A percentile compares a stretch with the other conserved stretches of the same genome.
phyloP scores from a whole-genome alignment of 2,888 invertebrate species.

The Lasius platythorax region DNA sequence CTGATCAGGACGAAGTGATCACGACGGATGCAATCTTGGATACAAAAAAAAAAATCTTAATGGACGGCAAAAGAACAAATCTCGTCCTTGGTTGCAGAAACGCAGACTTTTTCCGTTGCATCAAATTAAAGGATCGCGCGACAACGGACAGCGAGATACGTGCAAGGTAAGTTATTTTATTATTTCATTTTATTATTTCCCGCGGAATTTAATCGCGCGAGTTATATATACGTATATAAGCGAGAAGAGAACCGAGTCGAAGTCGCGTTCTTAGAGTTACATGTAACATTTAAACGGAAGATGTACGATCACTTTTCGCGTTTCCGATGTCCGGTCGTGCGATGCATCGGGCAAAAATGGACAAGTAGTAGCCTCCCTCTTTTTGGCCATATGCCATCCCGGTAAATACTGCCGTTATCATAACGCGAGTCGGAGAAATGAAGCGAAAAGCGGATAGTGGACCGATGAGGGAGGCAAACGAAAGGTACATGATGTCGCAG shows the following conservation, averaged over 20 bases:
- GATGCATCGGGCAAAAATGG: not conserved
- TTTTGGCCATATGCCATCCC: constrained; percentile 74
- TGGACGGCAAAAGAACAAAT: not conserved
- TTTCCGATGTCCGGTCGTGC: constrained; percentile 24
- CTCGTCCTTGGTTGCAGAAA: not conserved
- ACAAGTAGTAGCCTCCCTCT: constrained; percentile 39
- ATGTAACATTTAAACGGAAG: constrained; percentile 25
- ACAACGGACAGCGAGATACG: not conserved
- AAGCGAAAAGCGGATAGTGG: constrained; percentile 67
- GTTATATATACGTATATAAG: not conserved
- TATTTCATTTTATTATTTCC: not conserved
- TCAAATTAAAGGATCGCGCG: not conserved
- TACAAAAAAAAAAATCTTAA: not conserved
- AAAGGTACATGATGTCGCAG: constrained; percentile 50
- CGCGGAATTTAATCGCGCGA: constrained; percentile 11
- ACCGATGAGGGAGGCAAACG: constrained; percentile 34
- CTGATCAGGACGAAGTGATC: not conserved
- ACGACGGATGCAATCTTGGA: not conserved
- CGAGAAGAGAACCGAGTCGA: not conserved
- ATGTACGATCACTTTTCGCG: constrained; percentile 19
- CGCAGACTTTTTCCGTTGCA: not conserved
- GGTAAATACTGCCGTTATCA: constrained; percentile 74
- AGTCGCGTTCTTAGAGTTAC: constrained; percentile 1
- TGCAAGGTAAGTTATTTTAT: not conserved
- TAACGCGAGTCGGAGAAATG: constrained; percentile 75